These are phyloP conservation scores for Drosophila quadrilineata DNA, from an alignment of 1,140 invertebrate species.

Conservation along the genomic window DNA sequence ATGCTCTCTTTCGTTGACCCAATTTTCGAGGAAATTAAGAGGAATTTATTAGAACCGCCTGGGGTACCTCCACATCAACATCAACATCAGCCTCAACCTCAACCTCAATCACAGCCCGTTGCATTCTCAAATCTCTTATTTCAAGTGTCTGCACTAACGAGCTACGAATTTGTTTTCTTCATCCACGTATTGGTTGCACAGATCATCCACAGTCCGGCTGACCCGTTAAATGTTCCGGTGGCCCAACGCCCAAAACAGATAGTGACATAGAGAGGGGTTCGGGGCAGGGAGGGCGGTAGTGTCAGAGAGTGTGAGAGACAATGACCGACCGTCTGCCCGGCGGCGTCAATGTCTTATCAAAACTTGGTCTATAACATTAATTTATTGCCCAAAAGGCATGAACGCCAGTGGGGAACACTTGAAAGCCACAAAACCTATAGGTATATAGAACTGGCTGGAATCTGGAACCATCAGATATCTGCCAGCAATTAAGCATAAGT, in stretches of 20 bases:
- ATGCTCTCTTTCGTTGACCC: constrained; percentile 33
- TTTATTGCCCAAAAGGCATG: constrained; percentile 53
- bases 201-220: constrained; percentile 56
- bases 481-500: constrained; percentile 60
- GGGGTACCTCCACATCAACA: too few species aligned
- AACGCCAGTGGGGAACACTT: constrained; percentile 42
- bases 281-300: too few species aligned
- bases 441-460: constrained; percentile 22
- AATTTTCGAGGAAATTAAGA: constrained; percentile 8
- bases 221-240: constrained; percentile 75
- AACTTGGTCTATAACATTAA: constrained; percentile 75
- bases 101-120: constrained; percentile 9
- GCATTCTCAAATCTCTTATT: constrained; percentile 57
- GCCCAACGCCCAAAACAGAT: constrained; percentile 4
- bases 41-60: constrained; percentile 37
- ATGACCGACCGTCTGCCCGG: constrained; percentile 25
- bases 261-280: not conserved
- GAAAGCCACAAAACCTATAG: constrained; percentile 35
- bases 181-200: constrained; percentile 44
- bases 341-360: constrained; percentile 76
- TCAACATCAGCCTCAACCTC: too few species aligned
- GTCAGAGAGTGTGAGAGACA: not conserved
- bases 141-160: constrained; percentile 72
- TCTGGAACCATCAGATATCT: constrained; percentile 49
- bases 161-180: constrained; percentile 65